Base-by-base conservation (phyloP, 1,140 invertebrate genomes). In the Streblospio benedicti region DNA sequence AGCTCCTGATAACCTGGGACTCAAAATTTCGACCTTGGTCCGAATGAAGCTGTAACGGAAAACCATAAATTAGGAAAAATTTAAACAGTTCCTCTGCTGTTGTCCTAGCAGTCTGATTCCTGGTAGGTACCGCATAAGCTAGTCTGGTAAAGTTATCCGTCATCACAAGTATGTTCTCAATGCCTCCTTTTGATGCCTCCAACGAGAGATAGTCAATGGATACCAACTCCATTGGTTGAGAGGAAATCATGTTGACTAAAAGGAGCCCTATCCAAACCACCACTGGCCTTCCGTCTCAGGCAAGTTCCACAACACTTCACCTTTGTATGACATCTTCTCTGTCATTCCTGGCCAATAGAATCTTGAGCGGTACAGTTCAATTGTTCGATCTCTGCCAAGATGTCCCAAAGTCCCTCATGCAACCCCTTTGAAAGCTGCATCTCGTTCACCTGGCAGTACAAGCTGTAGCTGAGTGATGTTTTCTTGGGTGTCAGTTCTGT, bases 91-190 rank as follows among this genome's bases (percentile, higher is more conserved):
- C 67, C 28, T 72, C 61, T 12, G 73, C 78, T n/a, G 74, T 65
- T 4, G 72, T 74, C 57, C 61, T 63, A 0, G 74, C 75, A 47
- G 70, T 70, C 58, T 77, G 70, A 61, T 80, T 73, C 18, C 68
- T 70, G 4, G 77, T 69, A 2, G 75, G 64, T 32, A 72, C 67
- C 9, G 69, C 71, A 56, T 75, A 70, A 2, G 71, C 64, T 66
- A 65, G 79, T 53, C 71, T 78, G 4, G 68, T 79, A 60, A 80
- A 80, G 59, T 68, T 53, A 57, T 78, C 74, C 50, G 69, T 68
- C 25, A 76, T 59, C 0, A 72, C 73, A 12, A 77, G 47, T 4
- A 77, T 67, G 62, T 74, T 9, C 30, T 56, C 31, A 25, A 56
- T 25, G 9, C 32, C 32, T 38, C 53, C 53, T 23, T 56, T 56